Evolutionary conservation across 2,113 vertebrate species (phyloP).

Genomic region (Saguinus midas): DNA sequence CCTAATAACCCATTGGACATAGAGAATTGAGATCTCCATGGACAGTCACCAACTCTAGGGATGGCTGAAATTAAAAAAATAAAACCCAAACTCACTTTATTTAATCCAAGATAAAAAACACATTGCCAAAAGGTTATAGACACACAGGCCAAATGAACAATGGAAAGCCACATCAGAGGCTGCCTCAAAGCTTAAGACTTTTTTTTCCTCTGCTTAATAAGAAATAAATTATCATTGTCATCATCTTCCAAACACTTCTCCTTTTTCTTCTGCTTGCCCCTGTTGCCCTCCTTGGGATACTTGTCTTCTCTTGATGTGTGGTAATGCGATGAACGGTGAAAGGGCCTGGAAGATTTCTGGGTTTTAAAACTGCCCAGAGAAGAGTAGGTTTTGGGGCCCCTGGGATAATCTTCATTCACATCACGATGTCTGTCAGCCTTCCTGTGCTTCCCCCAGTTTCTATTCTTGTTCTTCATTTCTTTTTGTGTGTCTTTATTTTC

Average conservation of each 20-base stretch:
- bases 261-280: constrained; percentile 71
- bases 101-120: constrained; percentile 34
- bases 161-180: constrained; percentile 24
- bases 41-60: not conserved
- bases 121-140: not conserved
- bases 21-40: not conserved
- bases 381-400: constrained; percentile 47
- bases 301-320: not conserved
- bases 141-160: not conserved
- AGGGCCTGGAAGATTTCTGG: not conserved
- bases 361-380: constrained; percentile 2
- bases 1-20: not conserved
- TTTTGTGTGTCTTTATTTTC: not conserved
- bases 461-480: not conserved
- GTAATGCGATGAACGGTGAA: constrained; percentile 18
- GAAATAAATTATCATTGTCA: constrained; percentile 79
- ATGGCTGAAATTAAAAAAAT: not conserved
- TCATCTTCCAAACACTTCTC: constrained; percentile 34
- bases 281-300: constrained; percentile 50
- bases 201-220: constrained; percentile 85
- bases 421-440: not conserved
- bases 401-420: constrained; percentile 78
- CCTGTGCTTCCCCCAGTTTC: constrained; percentile 11
- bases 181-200: constrained; percentile 74
- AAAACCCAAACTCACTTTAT: not conserved